Base-by-base conservation (phyloP, 1,140 invertebrate genomes). In the Drosophila sproati region DNA sequence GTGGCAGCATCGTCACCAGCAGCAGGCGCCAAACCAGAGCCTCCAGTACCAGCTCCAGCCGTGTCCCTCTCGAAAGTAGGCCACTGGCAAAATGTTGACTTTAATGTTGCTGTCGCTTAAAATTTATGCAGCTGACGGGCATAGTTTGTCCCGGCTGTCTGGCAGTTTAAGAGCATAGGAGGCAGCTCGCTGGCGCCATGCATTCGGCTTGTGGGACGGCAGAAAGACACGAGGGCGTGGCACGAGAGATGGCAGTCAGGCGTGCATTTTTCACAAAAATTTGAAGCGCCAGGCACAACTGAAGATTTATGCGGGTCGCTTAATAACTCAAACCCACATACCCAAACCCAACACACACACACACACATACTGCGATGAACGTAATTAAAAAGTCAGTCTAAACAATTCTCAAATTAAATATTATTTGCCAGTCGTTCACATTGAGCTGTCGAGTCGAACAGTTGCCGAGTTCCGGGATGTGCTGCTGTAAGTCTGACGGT, bases 331-430 rank as follows among this genome's bases (percentile, higher is more conserved):
- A 66, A 69, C 43, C 52, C 31, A 35, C 48, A 51, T 41, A 59
- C 10, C 35, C 47, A 28, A 10, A n/a, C 32, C 6, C 39, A 3
- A 50, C 43, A 62, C 34, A 47, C 12, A 56, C 50, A 59, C 29
- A 45, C n/a, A 34, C 28, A 43, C 12, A 28, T 29, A 50, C 35
- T 59, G 56, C 52, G 47, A 76, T 69, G 69, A 80, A 77, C 51
- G 82, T 82, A 87, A 87, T 87, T 87, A 87, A 88, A 88, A 88
- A 89, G 77, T 88, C 89, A 67, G 77, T 80, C 85, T 89, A 88
- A 89, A 88, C 83, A 88, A 85, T 89, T 88, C 85, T 88, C 71
- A 80, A 88, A 88, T 88, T 88, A 88, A 88, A 88, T 88, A 80
- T 89, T 80, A 89, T 85, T 81, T 73, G 82, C 56, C 50, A 64